Conservation (phyloP, 2,113 vertebrate genomes). For the Syngnathus typhle region DNA sequence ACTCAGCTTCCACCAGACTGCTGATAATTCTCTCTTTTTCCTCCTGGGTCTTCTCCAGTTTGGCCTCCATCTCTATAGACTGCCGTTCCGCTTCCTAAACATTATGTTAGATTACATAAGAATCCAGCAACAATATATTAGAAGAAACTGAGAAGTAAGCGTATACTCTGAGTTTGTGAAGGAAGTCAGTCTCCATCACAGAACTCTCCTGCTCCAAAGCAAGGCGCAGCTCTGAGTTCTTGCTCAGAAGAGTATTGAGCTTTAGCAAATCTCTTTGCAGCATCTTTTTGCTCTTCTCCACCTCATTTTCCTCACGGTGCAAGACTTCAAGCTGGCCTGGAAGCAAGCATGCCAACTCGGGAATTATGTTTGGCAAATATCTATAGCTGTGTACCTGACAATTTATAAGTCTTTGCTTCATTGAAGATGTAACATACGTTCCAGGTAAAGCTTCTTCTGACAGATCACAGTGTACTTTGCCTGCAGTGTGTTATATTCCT, state of each 20-base stretch:
- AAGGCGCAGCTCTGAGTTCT: slow-evolving; percentile 61
- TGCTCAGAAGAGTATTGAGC: slow-evolving; percentile 71
- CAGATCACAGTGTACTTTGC: slow-evolving; percentile 72
- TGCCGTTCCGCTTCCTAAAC: slow-evolving; percentile 78
- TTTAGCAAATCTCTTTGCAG: slow-evolving; percentile 77
- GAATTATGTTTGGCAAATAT: not conserved
- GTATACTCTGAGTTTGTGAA: slow-evolving; percentile 76
- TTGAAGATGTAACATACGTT: slow-evolving; percentile 67
- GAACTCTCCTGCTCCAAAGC: slow-evolving; percentile 67
- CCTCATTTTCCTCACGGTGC: slow-evolving; percentile 69
- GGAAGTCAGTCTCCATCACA: slow-evolving; percentile 73
- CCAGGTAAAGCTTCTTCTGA: slow-evolving; percentile 77
- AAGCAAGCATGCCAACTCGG: not conserved
- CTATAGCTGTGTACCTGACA: not conserved
- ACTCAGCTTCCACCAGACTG: slow-evolving; percentile 85
- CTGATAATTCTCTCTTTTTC: slow-evolving; percentile 77
- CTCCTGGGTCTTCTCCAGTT: slow-evolving; percentile 65
- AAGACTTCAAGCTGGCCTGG: slow-evolving; percentile 79
- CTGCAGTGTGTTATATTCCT: slow-evolving; percentile 58
- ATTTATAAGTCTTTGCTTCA: not conserved
- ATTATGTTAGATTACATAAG: not conserved
- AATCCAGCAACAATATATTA: not conserved
- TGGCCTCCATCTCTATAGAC: slow-evolving; percentile 76
- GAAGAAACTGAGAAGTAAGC: not conserved
- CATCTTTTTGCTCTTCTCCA: slow-evolving; percentile 68